Evolutionary conservation across 1,140 invertebrate genomes (phyloP).

Genomic region (Magallana ariakensis): DNA sequence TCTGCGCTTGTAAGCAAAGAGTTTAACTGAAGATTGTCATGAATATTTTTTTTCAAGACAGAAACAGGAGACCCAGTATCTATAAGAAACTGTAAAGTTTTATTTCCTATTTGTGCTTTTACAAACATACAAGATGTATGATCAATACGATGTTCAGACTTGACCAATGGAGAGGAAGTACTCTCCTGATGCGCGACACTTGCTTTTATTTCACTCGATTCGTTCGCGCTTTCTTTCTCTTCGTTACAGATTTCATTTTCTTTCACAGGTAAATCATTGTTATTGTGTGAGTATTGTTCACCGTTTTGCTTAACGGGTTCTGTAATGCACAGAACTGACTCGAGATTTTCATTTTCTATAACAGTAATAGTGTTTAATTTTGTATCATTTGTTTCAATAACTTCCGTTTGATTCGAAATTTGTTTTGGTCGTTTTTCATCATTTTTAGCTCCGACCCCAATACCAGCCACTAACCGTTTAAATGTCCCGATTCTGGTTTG

Average conservation of each 20-base stretch:
- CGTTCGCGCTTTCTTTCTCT: neutral
- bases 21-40: neutral
- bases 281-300: too few relatives aligned
- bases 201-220: neutral
- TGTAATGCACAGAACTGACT: too few relatives aligned
- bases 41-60: neutral
- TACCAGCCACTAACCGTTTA: neutral
- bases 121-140: too few relatives aligned
- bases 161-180: neutral
- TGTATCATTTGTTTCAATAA: too few relatives aligned
- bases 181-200: neutral
- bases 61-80: constrained; percentile 1
- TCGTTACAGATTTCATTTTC: neutral
- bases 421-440: neutral
- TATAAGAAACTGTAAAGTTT: neutral
- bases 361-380: too few relatives aligned
- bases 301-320: too few relatives aligned
- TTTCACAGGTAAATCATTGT: neutral
- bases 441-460: neutral
- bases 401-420: neutral
- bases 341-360: too few relatives aligned
- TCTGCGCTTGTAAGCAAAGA: neutral
- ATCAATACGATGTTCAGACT: too few relatives aligned
- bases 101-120: neutral
- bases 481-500: neutral